Evolutionary conservation across 2,888 invertebrate species (phyloP), one percentile per base, ranked within the genome.

Genomic region (Drosophila peninsularis): DNA sequence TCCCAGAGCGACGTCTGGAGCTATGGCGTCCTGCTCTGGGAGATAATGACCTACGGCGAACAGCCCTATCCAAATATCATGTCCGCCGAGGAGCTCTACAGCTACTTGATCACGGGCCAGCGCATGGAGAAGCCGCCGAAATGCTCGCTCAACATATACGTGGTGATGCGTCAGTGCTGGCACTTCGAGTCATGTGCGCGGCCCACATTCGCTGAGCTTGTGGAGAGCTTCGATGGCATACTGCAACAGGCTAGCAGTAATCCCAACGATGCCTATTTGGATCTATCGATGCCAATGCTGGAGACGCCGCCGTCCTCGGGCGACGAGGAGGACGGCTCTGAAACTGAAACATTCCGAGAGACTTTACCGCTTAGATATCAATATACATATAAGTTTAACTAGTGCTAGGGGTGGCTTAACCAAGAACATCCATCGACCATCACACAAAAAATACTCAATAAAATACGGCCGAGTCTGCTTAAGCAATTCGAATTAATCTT

Each of bases 11-110:
- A 97, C 92, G 97, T 97, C 47, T 99, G 99, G 99, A 98, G 98
- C 1, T 99, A 97, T 92, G 99, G 99, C 32, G 97, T 99, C 66
- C 93, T 99, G 30, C 93, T 99, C 60, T 99, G 99, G 99, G 99
- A 99, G 94, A 99, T 99, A 60, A 98, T 99, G 97, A 99, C 99
- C 0, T 94, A 99, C 61, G 99, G 99, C 39, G 98, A 98, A 36
- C 98, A 98, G n/a, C 99, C 99, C 0, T 99, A 99, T 93, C 99
- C 99, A 2, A 96, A 98, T 0, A 97, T 99, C 24, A 98, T 98
- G 54, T 96, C 96, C 10, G 97, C 98, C 27, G 98, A 98, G 92
- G 97, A 98, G 90, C 95, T 99, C 80, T 98, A 98, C 93, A 96
- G 97, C 90, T 95, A 98, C 73, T 93, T 99, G 71, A 95, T 97